phyloP scores from a whole-genome alignment of 1,140 invertebrate species.

The Tribolium madens region DNA sequence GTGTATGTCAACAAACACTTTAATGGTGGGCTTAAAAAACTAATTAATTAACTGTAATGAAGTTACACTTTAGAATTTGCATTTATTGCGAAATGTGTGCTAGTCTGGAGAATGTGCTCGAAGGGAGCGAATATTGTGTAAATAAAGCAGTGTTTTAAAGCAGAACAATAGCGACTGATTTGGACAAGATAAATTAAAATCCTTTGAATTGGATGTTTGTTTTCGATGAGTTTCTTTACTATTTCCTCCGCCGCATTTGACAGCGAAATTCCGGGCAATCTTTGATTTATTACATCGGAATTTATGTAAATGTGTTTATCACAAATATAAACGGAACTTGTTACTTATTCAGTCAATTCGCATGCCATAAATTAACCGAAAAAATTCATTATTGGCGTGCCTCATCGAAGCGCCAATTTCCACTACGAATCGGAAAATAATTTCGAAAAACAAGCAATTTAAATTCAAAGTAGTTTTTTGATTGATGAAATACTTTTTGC shows the following conservation, averaged over 20 bases:
- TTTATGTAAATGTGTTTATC: slow-evolving; percentile 24
- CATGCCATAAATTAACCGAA: slow-evolving; percentile 31
- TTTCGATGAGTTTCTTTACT: slow-evolving; percentile 17
- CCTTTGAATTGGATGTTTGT: slow-evolving; percentile 28
- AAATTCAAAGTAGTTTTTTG: slow-evolving; percentile 38
- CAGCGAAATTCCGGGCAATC: slow-evolving; percentile 16
- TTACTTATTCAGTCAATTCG: slow-evolving; percentile 30
- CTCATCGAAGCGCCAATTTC: background rate
- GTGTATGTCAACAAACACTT: no score
- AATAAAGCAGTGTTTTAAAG: slow-evolving; percentile 43
- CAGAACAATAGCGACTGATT: slow-evolving; percentile 39
- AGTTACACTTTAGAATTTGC: background rate
- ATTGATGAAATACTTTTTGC: slow-evolving; percentile 39
- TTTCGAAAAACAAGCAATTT: slow-evolving; percentile 30
- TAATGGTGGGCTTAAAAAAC: no score
- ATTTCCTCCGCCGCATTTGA: background rate
- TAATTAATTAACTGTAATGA: no score
- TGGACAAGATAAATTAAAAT: slow-evolving; percentile 49
- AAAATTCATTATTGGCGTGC: background rate
- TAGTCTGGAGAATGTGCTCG: no score
- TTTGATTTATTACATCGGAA: slow-evolving; percentile 25
- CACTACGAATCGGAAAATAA: background rate
- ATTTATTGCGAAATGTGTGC: background rate
- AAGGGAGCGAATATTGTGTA: slow-evolving; percentile 23
- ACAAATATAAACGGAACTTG: slow-evolving; percentile 13